Conservation (phyloP, 2,888 invertebrate species). For the Andrena dorsata region DNA sequence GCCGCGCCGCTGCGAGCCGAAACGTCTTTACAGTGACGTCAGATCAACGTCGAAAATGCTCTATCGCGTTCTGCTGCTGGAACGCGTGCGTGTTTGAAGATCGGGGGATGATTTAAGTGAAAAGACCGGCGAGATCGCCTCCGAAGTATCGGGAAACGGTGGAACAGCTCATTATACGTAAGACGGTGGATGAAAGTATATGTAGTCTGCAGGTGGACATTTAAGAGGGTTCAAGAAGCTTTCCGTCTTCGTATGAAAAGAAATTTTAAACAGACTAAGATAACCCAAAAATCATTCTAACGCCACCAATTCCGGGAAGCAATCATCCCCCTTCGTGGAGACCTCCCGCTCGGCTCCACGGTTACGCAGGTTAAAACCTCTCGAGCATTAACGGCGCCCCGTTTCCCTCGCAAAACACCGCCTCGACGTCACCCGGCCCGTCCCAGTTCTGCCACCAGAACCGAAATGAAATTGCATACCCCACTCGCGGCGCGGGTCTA, state of each 20-base stretch:
- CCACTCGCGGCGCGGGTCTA: constrained; percentile 29
- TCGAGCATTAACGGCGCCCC: constrained; percentile 22
- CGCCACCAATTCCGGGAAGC: too few relatives aligned
- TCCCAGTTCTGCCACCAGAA: constrained; percentile 2
- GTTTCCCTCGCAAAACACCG: constrained; percentile 2
- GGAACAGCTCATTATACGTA: too few relatives aligned
- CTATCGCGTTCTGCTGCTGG: not conserved
- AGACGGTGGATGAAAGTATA: too few relatives aligned
- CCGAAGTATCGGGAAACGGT: not conserved
- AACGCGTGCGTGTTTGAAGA: not conserved
- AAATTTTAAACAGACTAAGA: too few relatives aligned
- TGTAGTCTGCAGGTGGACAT: too few relatives aligned
- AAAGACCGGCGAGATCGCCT: not conserved
- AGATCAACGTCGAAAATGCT: not conserved
- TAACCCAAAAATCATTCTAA: too few relatives aligned
- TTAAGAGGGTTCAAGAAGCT: too few relatives aligned
- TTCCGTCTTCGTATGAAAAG: too few relatives aligned
- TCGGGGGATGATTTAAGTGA: not conserved
- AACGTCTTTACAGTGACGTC: constrained; percentile 42
- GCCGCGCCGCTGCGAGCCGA: constrained; percentile 26
- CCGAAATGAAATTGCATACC: constrained; percentile 57
- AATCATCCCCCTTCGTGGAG: not conserved
- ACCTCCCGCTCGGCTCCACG: not conserved
- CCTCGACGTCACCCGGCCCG: too few relatives aligned
- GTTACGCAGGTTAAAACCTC: not conserved